Evolutionary conservation across 2,797 vertebrate species (phyloP).

Genomic region (Steatocranus sp.): DNA sequence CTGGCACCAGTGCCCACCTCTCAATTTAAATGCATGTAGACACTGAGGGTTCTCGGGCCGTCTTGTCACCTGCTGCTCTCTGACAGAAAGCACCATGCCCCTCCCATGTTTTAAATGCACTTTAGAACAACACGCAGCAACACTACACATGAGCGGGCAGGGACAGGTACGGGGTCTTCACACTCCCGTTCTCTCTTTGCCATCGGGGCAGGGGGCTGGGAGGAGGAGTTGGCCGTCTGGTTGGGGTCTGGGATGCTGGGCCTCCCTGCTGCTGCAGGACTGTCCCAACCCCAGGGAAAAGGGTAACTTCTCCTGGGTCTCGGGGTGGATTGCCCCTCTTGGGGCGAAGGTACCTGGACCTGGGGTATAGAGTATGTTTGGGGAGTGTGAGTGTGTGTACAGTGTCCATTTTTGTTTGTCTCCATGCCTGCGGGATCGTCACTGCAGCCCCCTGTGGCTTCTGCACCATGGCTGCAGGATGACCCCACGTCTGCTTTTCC

Average conservation of each 20-base stretch:
- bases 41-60: background rate
- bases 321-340: background rate
- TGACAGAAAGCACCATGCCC: background rate
- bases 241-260: background rate
- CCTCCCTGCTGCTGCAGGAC: background rate
- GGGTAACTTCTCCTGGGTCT: background rate
- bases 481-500: background rate
- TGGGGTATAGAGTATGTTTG: too few relatives aligned
- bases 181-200: background rate
- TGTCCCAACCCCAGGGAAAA: rapidly evolving
- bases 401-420: too few relatives aligned
- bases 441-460: background rate
- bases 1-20: background rate
- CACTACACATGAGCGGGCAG: background rate
- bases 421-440: too few relatives aligned
- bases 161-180: background rate
- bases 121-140: background rate
- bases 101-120: background rate
- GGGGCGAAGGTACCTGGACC: too few relatives aligned
- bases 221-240: rapidly evolving
- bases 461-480: background rate
- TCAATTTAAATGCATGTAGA: background rate
- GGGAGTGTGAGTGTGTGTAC: too few relatives aligned
- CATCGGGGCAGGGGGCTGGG: rapidly evolving
- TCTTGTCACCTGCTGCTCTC: background rate